Conservation (phyloP, 2,888 invertebrate species). For the Meteorus cinctellus region DNA sequence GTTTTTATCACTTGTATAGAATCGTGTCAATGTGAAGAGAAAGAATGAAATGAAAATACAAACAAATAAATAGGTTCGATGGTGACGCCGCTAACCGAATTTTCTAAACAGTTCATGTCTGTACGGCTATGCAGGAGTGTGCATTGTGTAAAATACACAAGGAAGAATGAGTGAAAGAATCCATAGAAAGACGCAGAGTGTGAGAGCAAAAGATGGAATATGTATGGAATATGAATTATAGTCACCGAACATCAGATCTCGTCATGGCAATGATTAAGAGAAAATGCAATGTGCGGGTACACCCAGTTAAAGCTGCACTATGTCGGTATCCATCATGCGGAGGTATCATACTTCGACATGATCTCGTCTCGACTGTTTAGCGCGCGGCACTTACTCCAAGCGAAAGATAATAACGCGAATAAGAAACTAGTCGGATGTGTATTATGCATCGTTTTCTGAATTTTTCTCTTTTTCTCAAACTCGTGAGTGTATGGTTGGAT, state of each 20-base stretch:
- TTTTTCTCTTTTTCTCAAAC: conserved; percentile 33
- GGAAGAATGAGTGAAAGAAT: no score
- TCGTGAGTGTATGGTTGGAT: conserved; percentile 28
- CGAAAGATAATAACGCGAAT: conserved; percentile 61
- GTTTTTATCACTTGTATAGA: conserved; percentile 33
- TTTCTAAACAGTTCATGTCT: neutral
- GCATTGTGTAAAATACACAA: no score
- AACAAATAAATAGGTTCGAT: conserved; percentile 14
- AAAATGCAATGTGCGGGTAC: neutral
- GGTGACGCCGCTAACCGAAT: neutral
- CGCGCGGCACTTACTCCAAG: conserved; percentile 57
- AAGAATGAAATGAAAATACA: neutral
- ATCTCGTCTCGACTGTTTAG: conserved; percentile 48
- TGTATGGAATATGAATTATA: neutral
- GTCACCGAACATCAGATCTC: neutral
- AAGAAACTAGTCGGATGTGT: conserved; percentile 59
- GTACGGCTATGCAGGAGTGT: neutral
- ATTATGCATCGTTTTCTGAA: conserved; percentile 31
- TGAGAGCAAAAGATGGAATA: neutral
- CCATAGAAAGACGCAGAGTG: neutral
- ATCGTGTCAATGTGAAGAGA: conserved; percentile 24
- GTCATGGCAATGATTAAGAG: conserved; percentile 10
- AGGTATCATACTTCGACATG: conserved; percentile 39
- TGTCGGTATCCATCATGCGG: conserved; percentile 31
- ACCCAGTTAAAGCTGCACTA: conserved; percentile 21